phyloP scores from a whole-genome alignment of 2,888 invertebrate species.

The Pristionchus fissidentatus region DNA sequence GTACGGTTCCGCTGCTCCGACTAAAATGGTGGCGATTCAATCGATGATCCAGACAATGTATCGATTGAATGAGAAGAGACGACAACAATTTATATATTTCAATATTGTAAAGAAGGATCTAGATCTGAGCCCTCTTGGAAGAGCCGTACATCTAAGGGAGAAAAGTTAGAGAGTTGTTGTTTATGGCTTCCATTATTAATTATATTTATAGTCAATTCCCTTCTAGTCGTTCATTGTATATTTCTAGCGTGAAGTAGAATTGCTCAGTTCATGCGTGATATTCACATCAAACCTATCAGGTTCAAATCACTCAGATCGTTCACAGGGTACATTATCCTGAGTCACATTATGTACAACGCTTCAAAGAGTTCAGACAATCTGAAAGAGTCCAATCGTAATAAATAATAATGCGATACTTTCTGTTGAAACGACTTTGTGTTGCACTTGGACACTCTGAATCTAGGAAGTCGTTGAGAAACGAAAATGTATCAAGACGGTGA shows the following conservation, averaged over 20 bases:
- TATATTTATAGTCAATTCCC: background rate
- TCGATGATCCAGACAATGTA: constrained; percentile 38
- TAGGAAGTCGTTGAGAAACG: too few species aligned
- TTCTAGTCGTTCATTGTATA: background rate
- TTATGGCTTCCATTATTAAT: too few species aligned
- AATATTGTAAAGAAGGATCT: constrained; percentile 52
- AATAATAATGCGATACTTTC: too few species aligned
- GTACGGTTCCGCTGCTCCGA: constrained; percentile 7
- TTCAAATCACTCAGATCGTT: too few species aligned
- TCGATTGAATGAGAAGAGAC: constrained; percentile 34
- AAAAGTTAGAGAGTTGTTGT: constrained; percentile 23
- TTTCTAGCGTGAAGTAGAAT: too few species aligned
- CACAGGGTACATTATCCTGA: constrained; percentile 23
- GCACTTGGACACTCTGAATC: too few species aligned
- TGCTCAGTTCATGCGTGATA: too few species aligned
- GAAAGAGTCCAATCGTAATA: too few species aligned
- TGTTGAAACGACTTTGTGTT: too few species aligned
- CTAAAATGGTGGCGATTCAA: constrained; percentile 24
- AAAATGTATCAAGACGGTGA: too few species aligned
- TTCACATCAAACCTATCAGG: background rate
- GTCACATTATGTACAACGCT: background rate
- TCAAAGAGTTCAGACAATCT: too few species aligned
- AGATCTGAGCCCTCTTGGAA: constrained; percentile 56
- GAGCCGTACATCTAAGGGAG: constrained; percentile 57
- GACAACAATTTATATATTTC: constrained; percentile 53